Conservation (phyloP, 2,888 invertebrate species). For the Melinopterus prodromus region DNA sequence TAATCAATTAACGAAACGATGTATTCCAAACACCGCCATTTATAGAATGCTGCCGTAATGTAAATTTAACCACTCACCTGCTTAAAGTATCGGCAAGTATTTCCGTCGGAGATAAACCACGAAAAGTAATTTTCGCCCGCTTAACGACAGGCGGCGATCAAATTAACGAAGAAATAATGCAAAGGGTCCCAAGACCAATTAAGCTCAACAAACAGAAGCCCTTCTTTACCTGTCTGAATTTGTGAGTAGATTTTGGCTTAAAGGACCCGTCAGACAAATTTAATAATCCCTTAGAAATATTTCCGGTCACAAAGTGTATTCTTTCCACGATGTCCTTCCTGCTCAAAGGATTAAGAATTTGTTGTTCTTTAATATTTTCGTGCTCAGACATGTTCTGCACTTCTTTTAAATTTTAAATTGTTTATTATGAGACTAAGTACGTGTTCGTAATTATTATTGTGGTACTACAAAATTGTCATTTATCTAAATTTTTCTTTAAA, state of each 20-base stretch:
- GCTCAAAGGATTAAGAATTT: neutral
- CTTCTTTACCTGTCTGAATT: neutral
- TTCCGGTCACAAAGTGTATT: neutral
- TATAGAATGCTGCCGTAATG: neutral
- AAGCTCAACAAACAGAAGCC: constrained; percentile 19
- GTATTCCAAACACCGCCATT: too few relatives aligned
- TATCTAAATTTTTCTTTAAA: too few relatives aligned
- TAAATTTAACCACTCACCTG: constrained; percentile 5
- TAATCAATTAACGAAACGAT: too few relatives aligned
- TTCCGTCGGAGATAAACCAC: constrained; percentile 20
- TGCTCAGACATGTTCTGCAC: neutral
- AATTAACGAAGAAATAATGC: constrained; percentile 21
- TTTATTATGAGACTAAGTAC: neutral
- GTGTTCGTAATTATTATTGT: neutral
- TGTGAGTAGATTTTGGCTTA: neutral
- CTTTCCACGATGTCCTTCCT: neutral
- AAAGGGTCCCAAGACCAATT: constrained; percentile 17
- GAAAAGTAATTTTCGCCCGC: constrained; percentile 14
- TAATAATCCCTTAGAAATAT: neutral
- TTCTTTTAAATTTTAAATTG: neutral
- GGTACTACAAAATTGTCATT: too few relatives aligned
- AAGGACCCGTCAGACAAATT: neutral
- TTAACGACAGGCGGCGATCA: constrained; percentile 8
- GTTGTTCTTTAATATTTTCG: neutral
- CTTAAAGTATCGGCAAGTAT: neutral